These are phyloP conservation scores for Rhodeus uyekii DNA, from an alignment of 2,797 vertebrate species.

Conservation along the genomic window DNA sequence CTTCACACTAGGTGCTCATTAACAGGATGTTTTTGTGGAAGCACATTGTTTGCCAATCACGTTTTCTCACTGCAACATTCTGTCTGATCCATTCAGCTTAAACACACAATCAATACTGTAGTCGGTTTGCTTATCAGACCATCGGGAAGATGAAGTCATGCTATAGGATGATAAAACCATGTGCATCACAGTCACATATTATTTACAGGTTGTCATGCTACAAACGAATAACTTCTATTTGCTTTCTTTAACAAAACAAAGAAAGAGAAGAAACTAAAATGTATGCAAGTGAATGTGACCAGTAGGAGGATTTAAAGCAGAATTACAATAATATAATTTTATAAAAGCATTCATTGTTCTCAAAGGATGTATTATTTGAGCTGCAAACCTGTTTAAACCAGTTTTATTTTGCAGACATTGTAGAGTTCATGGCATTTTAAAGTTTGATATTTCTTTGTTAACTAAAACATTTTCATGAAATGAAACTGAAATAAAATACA, in stretches of 20 bases:
- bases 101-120: not conserved
- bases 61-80: conserved; percentile 7
- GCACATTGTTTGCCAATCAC: conserved; percentile 19
- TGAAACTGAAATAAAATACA: no score
- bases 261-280: not conserved
- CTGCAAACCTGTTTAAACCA: not conserved
- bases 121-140: not conserved
- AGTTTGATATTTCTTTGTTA: not conserved
- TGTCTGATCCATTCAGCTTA: conserved; percentile 16
- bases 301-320: not conserved
- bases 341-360: not conserved
- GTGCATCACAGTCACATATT: not conserved
- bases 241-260: not conserved
- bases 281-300: not conserved
- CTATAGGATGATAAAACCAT: not conserved
- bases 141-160: not conserved
- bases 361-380: not conserved
- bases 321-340: not conserved
- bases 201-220: not conserved
- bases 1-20: not conserved
- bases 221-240: not conserved
- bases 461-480: not conserved
- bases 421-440: not conserved
- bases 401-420: not conserved
- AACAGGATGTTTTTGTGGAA: conserved; percentile 44